Conservation (phyloP, 2,888 invertebrate genomes). For the Colostygia pectinataria region DNA sequence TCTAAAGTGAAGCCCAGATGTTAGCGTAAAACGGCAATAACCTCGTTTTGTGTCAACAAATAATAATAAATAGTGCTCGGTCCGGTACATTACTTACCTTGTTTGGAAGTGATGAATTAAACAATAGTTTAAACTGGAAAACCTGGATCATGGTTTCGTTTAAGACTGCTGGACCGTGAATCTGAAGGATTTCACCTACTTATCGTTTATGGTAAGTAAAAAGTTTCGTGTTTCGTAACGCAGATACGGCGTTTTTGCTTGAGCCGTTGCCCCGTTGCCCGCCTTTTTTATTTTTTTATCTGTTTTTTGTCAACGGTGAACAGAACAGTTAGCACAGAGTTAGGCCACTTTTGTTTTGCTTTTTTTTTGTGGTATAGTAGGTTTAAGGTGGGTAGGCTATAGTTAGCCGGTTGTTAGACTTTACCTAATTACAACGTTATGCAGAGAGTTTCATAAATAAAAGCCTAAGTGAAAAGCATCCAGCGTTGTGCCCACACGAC, state of each 20-base stretch:
- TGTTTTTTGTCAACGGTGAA: slow-evolving; percentile 23
- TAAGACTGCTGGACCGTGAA: slow-evolving; percentile 57
- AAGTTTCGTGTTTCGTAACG: slow-evolving; percentile 76
- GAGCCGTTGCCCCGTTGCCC: slow-evolving; percentile 36
- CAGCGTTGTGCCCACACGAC: slow-evolving; percentile 48
- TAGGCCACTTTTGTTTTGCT: too few species aligned
- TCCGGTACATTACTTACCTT: slow-evolving; percentile 52
- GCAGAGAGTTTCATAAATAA: too few species aligned
- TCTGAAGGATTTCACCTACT: slow-evolving; percentile 73
- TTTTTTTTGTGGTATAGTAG: too few species aligned
- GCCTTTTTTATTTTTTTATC: slow-evolving; percentile 42
- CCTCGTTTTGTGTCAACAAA: slow-evolving; percentile 78
- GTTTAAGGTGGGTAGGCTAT: too few species aligned
- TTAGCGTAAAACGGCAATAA: slow-evolving; percentile 63
- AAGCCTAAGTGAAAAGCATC: too few species aligned
- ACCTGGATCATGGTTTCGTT: slow-evolving; percentile 65
- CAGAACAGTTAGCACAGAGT: too few species aligned
- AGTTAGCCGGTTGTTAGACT: too few species aligned
- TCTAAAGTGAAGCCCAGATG: slow-evolving; percentile 65
- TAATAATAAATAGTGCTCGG: slow-evolving; percentile 74
- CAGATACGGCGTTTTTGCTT: slow-evolving; percentile 48
- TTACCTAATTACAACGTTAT: too few species aligned
- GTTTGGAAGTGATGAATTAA: slow-evolving; percentile 72
- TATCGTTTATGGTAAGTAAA: slow-evolving; percentile 79
- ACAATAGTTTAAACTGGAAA: slow-evolving; percentile 72